These are phyloP conservation scores for Ia io DNA, from an alignment of 2,113 vertebrate genomes.

Conservation along the genomic window DNA sequence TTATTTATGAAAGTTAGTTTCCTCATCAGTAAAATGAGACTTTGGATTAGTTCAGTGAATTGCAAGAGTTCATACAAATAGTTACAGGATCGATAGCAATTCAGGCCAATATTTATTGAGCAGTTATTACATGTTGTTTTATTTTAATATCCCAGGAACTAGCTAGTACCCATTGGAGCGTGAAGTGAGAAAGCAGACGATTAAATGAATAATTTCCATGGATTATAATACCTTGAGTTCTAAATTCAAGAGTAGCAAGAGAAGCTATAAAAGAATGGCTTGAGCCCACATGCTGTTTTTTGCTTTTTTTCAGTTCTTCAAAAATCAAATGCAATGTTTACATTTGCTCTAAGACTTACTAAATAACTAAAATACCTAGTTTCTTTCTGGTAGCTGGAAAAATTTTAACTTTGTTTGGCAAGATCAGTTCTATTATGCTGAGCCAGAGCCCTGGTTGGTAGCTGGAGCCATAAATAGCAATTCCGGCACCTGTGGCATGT, in stretches of 20 bases:
- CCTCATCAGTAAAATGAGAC: neutral
- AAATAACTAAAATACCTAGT: neutral
- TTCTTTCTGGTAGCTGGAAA: neutral
- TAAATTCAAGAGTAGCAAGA: neutral
- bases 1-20: neutral
- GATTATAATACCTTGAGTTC: neutral
- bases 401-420: neutral
- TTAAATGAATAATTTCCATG: neutral
- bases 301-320: neutral
- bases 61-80: neutral
- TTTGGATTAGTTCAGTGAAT: neutral
- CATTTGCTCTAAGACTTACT: neutral
- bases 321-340: neutral
- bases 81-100: neutral
- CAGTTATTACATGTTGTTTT: neutral
- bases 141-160: neutral
- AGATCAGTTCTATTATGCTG: neutral
- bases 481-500: neutral
- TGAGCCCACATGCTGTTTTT: neutral
- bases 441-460: neutral
- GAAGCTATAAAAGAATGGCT: neutral
- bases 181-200: neutral
- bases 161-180: neutral
- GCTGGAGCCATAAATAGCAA: neutral
- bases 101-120: neutral